Percentiles rank a stretch among this genome's conserved stretches.
Evolutionary conservation across 1,140 invertebrate genomes (phyloP).

Genomic region (Eubasilissa regina): DNA sequence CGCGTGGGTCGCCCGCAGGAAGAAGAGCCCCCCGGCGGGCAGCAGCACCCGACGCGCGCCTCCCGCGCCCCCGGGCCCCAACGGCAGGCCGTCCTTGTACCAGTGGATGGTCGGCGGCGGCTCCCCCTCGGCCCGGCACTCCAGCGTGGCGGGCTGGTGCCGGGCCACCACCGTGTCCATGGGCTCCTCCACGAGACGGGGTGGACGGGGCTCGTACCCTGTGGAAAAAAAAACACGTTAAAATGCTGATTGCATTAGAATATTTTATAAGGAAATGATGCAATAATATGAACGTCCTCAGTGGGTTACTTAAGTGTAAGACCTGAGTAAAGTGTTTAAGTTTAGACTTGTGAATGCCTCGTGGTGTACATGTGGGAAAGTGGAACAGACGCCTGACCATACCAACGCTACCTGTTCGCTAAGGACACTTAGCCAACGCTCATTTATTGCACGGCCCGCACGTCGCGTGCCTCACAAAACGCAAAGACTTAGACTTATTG

Average conservation of each 20-base stretch:
- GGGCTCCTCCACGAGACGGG: constrained; percentile 88
- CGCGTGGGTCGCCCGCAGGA: constrained; percentile 81
- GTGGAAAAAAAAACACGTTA: constrained; percentile 11
- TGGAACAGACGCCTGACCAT: no score
- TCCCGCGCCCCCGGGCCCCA: constrained; percentile 27
- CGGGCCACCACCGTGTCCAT: constrained; percentile 86
- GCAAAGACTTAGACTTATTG: no score
- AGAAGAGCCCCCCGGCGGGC: constrained; percentile 87
- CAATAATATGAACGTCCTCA: background rate
- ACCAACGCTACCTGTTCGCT: no score
- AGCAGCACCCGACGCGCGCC: constrained; percentile 78
- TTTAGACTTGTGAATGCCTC: no score
- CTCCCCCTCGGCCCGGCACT: constrained; percentile 82
- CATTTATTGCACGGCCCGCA: no score
- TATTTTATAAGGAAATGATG: background rate
- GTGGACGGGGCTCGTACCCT: constrained; percentile 68
- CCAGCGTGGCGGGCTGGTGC: constrained; percentile 85
- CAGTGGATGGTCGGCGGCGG: constrained; percentile 82
- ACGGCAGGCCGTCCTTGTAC: constrained; percentile 81
- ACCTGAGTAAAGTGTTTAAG: no score
- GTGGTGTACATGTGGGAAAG: no score
- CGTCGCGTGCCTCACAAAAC: no score
- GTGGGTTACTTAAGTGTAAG: no score
- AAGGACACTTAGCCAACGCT: no score
- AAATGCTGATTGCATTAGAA: background rate